Evolutionary conservation across 2,888 invertebrate species (phyloP), one percentile per base, ranked within the genome.

Genomic region (Rhingia rostrata): DNA sequence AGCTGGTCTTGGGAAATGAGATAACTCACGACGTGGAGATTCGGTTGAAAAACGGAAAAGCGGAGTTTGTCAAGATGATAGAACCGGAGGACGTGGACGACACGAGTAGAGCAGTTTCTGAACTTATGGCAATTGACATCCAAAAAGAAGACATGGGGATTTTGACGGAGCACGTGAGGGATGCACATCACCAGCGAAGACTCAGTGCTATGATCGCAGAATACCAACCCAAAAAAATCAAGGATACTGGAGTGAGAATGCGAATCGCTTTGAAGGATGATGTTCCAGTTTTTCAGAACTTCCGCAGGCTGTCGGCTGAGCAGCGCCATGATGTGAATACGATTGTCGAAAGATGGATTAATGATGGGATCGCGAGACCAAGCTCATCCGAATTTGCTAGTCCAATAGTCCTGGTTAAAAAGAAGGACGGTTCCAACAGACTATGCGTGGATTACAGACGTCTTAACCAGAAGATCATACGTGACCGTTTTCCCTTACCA

Each of bases 401-500:
- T 66, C 88, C 88, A 2, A 80, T 88, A 7, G 63, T 88, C 9
- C 30, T 87, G 6, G 86, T 86, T 0, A 84, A 64, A 87, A 86
- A 58, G 45, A 87, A 87, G 66, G 77, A 83, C 39, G 86, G 86
- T 3, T 72, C 30, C 4, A n/a, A 14, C 7, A 10, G 87, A 33
- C 33, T 88, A 33, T 87, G 87, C 22, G 80, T 88, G 4, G 87
- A 88, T 49, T 87, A 86, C 53, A 61, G 81, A 4, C 41, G 43
- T 9, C 9, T 86, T n/a, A 86, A 86, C 49, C 58, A 80, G 39
- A 47, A 70, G 32, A 80, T 61, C 22, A 78, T 81, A 69, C 87
- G 79, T 75, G 88, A 74, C 47, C 83, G 58, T 78, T 88, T 83
- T 56, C 41, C 88, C 2, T 30, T 88, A 60, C 88, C 88, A 5